These are phyloP conservation scores for Silurus aristotelis DNA, from an alignment of 2,797 vertebrate genomes.

Conservation along the genomic window DNA sequence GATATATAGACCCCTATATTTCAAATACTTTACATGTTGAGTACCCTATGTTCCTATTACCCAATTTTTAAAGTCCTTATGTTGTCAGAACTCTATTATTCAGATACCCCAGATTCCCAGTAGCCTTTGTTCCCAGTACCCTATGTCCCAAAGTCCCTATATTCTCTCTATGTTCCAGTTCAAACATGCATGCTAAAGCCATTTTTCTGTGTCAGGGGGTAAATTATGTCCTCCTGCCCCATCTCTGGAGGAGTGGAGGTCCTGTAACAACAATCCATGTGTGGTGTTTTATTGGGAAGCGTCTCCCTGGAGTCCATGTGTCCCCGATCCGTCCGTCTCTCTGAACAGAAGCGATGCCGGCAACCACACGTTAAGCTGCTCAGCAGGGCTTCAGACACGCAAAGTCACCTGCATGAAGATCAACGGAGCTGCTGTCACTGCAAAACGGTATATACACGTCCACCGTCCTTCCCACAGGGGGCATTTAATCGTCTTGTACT, in stretches of 20 bases:
- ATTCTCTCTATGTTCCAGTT: too few relatives aligned
- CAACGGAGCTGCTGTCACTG: constrained; percentile 78
- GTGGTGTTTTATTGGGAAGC: constrained; percentile 85
- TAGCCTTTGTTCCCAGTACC: too few relatives aligned
- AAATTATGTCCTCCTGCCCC: constrained; percentile 81
- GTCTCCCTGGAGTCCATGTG: constrained; percentile 84
- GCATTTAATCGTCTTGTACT: background rate
- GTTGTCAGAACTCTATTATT: too few relatives aligned
- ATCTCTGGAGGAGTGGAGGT: constrained; percentile 84
- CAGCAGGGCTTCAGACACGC: constrained; percentile 84
- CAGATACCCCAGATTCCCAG: too few relatives aligned
- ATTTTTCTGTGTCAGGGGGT: constrained; percentile 60
- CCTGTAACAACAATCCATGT: constrained; percentile 86
- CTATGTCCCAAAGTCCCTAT: too few relatives aligned
- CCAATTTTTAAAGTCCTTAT: too few relatives aligned
- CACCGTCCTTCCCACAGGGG: background rate
- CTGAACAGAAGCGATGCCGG: constrained; percentile 69
- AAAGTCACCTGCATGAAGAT: constrained; percentile 84
- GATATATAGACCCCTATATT: too few relatives aligned
- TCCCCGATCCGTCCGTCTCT: constrained; percentile 67
- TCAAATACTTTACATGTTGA: too few relatives aligned
- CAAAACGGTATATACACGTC: constrained; percentile 81
- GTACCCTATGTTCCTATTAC: too few relatives aligned
- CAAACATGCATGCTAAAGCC: background rate
- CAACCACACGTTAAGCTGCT: constrained; percentile 75